Evolutionary conservation across 2,888 invertebrate species (phyloP), one percentile per base, ranked within the genome.

Genomic region (Andrena camellia): DNA sequence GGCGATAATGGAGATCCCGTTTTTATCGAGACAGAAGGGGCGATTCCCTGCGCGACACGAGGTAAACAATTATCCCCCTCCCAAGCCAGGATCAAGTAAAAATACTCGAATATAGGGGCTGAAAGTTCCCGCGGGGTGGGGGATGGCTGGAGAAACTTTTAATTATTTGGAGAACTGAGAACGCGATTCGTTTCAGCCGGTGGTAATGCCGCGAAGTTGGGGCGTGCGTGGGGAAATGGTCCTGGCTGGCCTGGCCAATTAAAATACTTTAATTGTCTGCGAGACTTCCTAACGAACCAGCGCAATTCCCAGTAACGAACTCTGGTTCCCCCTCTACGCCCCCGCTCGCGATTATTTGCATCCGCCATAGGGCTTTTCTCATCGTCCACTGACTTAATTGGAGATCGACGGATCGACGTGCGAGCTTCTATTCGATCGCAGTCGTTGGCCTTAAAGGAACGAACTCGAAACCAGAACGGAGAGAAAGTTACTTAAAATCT

Each of bases 251-350:
- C 59, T 48, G 74, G 81, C 81, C 83, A 78, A 78, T 84, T 84
- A 84, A 78, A 84, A 78, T 78, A 78, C 74, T 81, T 84, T 81
- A 86, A 86, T 86, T 86, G 81, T 84, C 82, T 80, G 79, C 75
- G 78, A 74, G 69, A 79, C 67, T 77, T 78, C 79, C 52, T 76
- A 84, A 84, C 78, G 78, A 86, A 86, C 79, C 73, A 72, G 73
- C 70, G 85, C 79, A 79, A 81, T 85, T 86, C 72, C 83, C 81
- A 57, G 73, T 84, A 84, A 86, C 86, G 84, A 86, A 86, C 84
- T 80, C 81, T 70, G 69, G 1, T 26, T 10, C 57, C 57, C 54
- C 54, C 23, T 26, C 54, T 57, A 42, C 42, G 42, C 42, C 13
- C 42, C 17, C 42, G 4, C 17, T 50, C 4, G 31, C 70, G 70